A percentile compares a stretch with the other conserved stretches of the same genome.
phyloP scores from a whole-genome alignment of 2,797 vertebrate genomes.

The Pempheris klunzingeri region DNA sequence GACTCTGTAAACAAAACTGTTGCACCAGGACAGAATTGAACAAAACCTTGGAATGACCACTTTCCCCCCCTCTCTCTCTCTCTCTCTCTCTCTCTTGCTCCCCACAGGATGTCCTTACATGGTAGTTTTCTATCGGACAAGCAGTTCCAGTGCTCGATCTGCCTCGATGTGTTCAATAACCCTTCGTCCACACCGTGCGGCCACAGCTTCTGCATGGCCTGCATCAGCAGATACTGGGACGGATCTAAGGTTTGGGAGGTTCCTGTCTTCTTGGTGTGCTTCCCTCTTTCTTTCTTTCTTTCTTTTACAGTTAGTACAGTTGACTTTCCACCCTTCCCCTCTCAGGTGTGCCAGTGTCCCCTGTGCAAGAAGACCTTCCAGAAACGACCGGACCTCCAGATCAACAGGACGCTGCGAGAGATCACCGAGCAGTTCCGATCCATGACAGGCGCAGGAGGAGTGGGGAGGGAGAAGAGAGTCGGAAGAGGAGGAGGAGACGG shows the following conservation, averaged over 20 bases:
- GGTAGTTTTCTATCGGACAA: slow-evolving; percentile 80
- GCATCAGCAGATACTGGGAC: slow-evolving; percentile 85
- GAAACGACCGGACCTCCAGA: slow-evolving; percentile 78
- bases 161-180: slow-evolving; percentile 80
- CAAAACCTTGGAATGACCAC: too few species aligned
- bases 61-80: too few species aligned
- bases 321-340: not conserved
- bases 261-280: too few species aligned
- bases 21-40: too few species aligned
- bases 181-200: slow-evolving; percentile 87
- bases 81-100: not conserved
- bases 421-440: slow-evolving; percentile 84
- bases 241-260: slow-evolving; percentile 54
- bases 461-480: not conserved
- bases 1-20: too few species aligned
- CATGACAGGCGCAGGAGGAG: slow-evolving; percentile 46
- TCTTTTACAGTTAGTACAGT: too few species aligned
- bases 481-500: not conserved
- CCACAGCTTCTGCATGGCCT: slow-evolving; percentile 89
- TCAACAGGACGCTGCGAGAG: slow-evolving; percentile 85
- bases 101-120: slow-evolving; percentile 66
- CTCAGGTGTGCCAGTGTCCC: slow-evolving; percentile 82
- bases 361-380: slow-evolving; percentile 82
- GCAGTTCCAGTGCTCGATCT: slow-evolving; percentile 86
- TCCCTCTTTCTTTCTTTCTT: not conserved